Evolutionary conservation across 2,888 invertebrate species (phyloP), one percentile per base, ranked within the genome.

Genomic region (Ophonus ardosiacus): DNA sequence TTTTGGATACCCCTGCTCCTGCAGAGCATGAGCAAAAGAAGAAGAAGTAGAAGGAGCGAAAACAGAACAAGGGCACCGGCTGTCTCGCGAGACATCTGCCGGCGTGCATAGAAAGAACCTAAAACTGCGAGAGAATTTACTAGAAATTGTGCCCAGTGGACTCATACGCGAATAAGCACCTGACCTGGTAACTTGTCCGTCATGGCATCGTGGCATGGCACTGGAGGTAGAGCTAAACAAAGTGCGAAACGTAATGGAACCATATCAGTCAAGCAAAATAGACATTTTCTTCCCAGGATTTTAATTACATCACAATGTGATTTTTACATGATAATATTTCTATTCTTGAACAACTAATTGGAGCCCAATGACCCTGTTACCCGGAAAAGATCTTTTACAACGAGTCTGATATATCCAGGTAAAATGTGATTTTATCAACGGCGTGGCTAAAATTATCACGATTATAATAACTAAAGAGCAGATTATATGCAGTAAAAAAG

Each of bases 71-170:
- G 61, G 61, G 51, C 76, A 57, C 56, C 24, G 78, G n/a, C 56
- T 40, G 84, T 78, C 78, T 84, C 84, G 65, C 7, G 84, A 84
- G 84, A 84, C 78, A 84, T 63, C 65, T 78, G 84, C 84, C 78
- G 56, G 78, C 78, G 84, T 84, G 84, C 84, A 84, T 84, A 84
- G 84, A 84, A 84, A 84, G 84, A 84, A 78, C 78, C 84, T 63
- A 84, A 84, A 84, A 84, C 84, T 84, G 84, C 78, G 76, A 84
- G 78, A 84, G 78, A 84, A 84, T 84, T 84, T 78, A 78, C 84
- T 84, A 84, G 84, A 84, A 84, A 84, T 84, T 84, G 84, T 63
- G 74, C 84, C 84, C 84, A 78, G 78, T 40, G 84, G 84, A 78
- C 84, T 78, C 63, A 84, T 84, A 84, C 78, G 56, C 65, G 84